Evolutionary conservation across 2,888 invertebrate genomes (phyloP), one percentile per base, ranked within the genome.

Genomic region (Pherbina coryleti): DNA sequence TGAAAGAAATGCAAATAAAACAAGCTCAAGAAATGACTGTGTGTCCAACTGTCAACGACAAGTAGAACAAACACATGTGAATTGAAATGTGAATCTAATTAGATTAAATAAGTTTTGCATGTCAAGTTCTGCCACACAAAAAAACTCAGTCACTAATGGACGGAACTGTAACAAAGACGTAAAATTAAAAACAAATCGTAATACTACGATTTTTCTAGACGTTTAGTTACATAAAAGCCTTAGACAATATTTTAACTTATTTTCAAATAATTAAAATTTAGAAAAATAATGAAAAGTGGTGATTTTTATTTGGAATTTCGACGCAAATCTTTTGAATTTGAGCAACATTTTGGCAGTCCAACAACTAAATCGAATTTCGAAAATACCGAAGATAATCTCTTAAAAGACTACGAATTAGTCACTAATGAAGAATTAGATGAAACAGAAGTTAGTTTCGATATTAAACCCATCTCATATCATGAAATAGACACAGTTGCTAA

Each of bases 381-480:
- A 60, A 64, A 49, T 57, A 66, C 31, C 17, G 75, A 75, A 14
- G 75, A 75, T 34, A 64, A 66, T 75, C 66, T 76, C 37, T 70
- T 73, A 28, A 80, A 67, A 31, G 84, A 85, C 51, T 84, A 86
- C 74, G 84, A 84, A 70, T 82, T 82, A 28, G 78, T 82, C 28
- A 82, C 8, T 79, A 84, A 79, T 78, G 82, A 82, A 62, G 75
- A 81, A 77, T 34, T 79, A 34, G 53, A 66, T 7, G 64, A 77
- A 14, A 69, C 64, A 17, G 60, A 34, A 37, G 37, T 62, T 44
- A n/a, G 64, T 22, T 22, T 71, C 0, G 25, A 78, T 60, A 11
- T 55, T 28, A 19, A 67, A 14, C 31, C 79, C 17, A 0, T 74
- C 3, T 19, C 55, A 17, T 17, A 64, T 55, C 0, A 57, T 19